phyloP scores from a whole-genome alignment of 2,113 vertebrate species.

The Burhinus oedicnemus region DNA sequence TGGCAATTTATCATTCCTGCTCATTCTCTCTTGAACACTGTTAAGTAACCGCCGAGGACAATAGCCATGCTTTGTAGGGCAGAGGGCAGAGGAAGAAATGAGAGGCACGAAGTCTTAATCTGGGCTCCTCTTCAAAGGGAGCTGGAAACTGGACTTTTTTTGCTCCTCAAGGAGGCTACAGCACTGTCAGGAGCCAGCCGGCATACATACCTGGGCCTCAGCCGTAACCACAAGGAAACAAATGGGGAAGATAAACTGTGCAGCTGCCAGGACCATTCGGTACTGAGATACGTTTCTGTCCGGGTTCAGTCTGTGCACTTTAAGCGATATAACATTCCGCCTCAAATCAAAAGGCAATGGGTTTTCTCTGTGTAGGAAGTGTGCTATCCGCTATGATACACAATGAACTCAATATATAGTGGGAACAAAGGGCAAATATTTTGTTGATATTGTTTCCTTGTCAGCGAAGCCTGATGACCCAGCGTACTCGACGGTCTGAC shows the following conservation, averaged over 20 bases:
- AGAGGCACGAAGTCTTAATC: not conserved
- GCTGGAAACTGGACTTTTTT: not conserved
- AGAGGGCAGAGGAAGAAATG: not conserved
- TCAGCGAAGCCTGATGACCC: not conserved
- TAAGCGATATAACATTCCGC: not conserved
- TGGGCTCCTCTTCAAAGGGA: not conserved
- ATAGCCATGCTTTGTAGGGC: not conserved
- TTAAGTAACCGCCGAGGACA: not conserved
- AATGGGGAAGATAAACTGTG: not conserved
- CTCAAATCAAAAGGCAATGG: not conserved
- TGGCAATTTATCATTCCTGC: not conserved
- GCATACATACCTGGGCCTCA: not conserved
- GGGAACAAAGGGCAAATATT: conserved; percentile 20
- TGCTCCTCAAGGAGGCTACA: not conserved
- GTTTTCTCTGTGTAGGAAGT: not conserved
- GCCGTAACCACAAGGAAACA: not conserved
- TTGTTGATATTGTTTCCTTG: conserved; percentile 48
- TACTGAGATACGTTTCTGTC: not conserved
- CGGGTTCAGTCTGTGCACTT: not conserved
- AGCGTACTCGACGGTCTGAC: not conserved
- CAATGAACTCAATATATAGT: not conserved
- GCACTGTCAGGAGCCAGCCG: not conserved
- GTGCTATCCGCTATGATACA: not conserved
- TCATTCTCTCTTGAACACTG: not conserved
- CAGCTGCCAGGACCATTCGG: not conserved